phyloP scores from a whole-genome alignment of 2,797 vertebrate genomes.

The Gouania willdenowi region DNA sequence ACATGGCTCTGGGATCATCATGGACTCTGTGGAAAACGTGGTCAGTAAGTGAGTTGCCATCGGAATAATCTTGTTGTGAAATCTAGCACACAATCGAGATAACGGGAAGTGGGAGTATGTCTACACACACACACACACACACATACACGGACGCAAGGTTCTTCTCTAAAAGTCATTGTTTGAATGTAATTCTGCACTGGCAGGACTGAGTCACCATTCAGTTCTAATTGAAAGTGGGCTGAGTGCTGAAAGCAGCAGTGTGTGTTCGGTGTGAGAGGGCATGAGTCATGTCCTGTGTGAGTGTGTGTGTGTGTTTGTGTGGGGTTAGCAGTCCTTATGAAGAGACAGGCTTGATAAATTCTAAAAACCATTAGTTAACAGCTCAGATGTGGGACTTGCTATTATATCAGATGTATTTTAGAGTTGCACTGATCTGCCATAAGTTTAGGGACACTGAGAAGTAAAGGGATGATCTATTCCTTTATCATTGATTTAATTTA shows the following conservation, averaged over 20 bases:
- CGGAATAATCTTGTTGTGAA: slow-evolving; percentile 22
- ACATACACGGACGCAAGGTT: neutral
- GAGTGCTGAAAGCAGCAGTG: slow-evolving; percentile 46
- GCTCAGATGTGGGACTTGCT: too few relatives aligned
- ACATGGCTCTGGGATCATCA: too few relatives aligned
- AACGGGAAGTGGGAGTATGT: neutral
- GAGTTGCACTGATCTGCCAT: too few relatives aligned
- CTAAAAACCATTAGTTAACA: too few relatives aligned
- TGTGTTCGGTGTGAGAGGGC: slow-evolving; percentile 19
- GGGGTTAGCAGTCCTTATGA: neutral
- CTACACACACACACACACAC: neutral
- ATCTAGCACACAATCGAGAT: slow-evolving; percentile 8
- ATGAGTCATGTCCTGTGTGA: slow-evolving; percentile 40
- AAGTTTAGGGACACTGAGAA: too few relatives aligned
- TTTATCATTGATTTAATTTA: too few relatives aligned
- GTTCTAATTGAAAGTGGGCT: slow-evolving; percentile 54
- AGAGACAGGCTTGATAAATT: slow-evolving; percentile 3
- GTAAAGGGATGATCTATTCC: too few relatives aligned
- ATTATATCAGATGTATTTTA: too few relatives aligned
- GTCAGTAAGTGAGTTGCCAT: slow-evolving; percentile 3
- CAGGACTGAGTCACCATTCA: slow-evolving; percentile 61
- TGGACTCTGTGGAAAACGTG: too few relatives aligned
- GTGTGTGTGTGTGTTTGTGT: neutral
- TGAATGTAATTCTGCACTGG: slow-evolving; percentile 47
- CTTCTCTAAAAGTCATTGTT: slow-evolving; percentile 34